Evolutionary conservation across 2,113 vertebrate genomes (phyloP).

Genomic region (Colius striatus): DNA sequence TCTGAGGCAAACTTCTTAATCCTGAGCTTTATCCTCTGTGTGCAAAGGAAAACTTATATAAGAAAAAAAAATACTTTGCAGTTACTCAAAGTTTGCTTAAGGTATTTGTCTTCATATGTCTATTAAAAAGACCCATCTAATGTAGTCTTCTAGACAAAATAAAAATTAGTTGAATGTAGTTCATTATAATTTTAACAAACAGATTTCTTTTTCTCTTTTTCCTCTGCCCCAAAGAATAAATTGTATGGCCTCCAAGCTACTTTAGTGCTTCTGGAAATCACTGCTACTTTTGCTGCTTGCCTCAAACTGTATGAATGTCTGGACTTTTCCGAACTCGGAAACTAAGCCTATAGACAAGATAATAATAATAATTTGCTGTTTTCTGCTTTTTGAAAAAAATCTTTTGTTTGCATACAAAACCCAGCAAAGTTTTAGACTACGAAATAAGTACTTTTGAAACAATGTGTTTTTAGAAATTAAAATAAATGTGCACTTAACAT

Average conservation of each 20-base stretch:
- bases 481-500: background rate
- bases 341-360: background rate
- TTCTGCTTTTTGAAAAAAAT: background rate
- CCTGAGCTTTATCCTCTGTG: background rate
- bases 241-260: background rate
- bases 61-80: background rate
- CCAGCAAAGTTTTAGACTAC: background rate
- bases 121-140: background rate
- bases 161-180: background rate
- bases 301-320: background rate
- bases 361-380: too few relatives aligned
- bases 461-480: background rate
- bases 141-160: background rate
- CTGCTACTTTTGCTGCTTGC: background rate
- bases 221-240: background rate
- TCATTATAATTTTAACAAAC: background rate
- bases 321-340: background rate
- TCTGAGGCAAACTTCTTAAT: background rate
- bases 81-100: background rate
- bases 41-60: background rate
- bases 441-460: background rate
- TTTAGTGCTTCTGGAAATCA: background rate
- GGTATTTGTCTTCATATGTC: background rate
- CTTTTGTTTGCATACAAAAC: background rate
- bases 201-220: background rate